Evolutionary conservation across 1,140 invertebrate species (phyloP).

Genomic region (Drosophila melanogaster): Release_6_plus_ISO1_MT NT_033779.5:15245001-15245500

Average conservation of each 20-base stretch:
- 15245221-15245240: constrained; percentile 65
- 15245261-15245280: constrained; percentile 45
- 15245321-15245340: constrained; percentile 14
- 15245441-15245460: constrained; percentile 55
- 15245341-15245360: not conserved
- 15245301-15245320: constrained; percentile 40
- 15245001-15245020: no score
- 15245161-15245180: constrained; percentile 63
- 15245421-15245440: constrained; percentile 63
- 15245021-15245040: no score
- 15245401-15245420: constrained; percentile 48
- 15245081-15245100: constrained; percentile 43
- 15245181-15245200: constrained; percentile 55
- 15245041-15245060: constrained; percentile 32
- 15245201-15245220: constrained; percentile 58
- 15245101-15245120: constrained; percentile 2
- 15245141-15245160: constrained; percentile 70
- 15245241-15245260: constrained; percentile 44
- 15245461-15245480: not conserved
- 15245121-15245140: constrained; percentile 42
- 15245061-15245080: constrained; percentile 70
- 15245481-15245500: not conserved
- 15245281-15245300: constrained; percentile 77
- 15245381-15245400: constrained; percentile 14
- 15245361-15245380: no score